Percentiles rank a stretch among this genome's conserved stretches.
Evolutionary conservation across 1,140 invertebrate genomes (phyloP).

Genomic region (Philopotamus ludificatus): DNA sequence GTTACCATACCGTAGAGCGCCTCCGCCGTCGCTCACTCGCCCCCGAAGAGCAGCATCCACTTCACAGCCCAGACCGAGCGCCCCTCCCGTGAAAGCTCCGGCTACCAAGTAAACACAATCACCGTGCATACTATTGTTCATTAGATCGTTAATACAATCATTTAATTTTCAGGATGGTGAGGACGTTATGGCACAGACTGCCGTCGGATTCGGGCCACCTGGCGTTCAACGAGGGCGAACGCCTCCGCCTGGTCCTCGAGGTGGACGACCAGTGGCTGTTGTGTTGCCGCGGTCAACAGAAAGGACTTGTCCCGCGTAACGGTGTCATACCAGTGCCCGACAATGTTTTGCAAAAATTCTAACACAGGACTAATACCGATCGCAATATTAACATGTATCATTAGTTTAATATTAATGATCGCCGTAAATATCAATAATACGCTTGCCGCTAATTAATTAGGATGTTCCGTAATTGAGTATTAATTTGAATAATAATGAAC

Average conservation of each 20-base stretch:
- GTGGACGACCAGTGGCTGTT: conserved; percentile 76
- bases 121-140: background rate
- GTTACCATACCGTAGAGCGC: conserved; percentile 61
- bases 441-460: too few species aligned
- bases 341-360: conserved; percentile 38
- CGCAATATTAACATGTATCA: background rate
- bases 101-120: conserved; percentile 18
- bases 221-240: conserved; percentile 76
- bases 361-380: conserved; percentile 28
- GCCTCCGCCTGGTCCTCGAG: conserved; percentile 70
- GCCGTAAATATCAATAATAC: too few species aligned
- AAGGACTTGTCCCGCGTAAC: conserved; percentile 73
- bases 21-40: conserved; percentile 55
- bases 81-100: conserved; percentile 42
- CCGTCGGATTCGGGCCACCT: conserved; percentile 75
- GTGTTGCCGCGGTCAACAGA: conserved; percentile 73
- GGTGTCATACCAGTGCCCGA: conserved; percentile 61
- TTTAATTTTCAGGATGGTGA: conserved; percentile 63
- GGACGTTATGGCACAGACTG: conserved; percentile 70
- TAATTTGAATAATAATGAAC: too few species aligned
- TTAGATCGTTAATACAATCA: background rate
- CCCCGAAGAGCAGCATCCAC: conserved; percentile 65
- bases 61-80: conserved; percentile 55
- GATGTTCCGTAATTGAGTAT: too few species aligned
- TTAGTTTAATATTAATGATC: too few species aligned